A percentile compares a stretch with the other conserved stretches of the same genome.
These are phyloP conservation scores for Paramormyrops kingsleyae DNA, from an alignment of 2,113 vertebrate species.

Conservation along the genomic window DNA sequence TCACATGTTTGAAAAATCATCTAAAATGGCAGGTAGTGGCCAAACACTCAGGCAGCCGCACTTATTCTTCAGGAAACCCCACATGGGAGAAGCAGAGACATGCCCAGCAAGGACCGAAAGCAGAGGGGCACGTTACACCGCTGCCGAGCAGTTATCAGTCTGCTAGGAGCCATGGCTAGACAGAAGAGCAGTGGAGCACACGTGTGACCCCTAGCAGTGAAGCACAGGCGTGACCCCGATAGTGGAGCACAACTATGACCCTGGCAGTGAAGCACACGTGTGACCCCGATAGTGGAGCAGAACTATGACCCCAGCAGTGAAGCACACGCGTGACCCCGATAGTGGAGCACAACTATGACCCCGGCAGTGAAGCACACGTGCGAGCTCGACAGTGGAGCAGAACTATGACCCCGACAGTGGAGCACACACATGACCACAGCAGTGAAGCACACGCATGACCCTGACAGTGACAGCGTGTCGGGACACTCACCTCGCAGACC, in stretches of 20 bases:
- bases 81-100: background rate
- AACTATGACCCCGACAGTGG: too few species aligned
- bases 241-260: too few species aligned
- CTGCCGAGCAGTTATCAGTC: background rate
- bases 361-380: too few species aligned
- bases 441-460: background rate
- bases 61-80: background rate
- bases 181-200: background rate
- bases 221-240: background rate
- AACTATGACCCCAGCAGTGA: background rate
- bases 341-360: too few species aligned
- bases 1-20: background rate
- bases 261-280: too few species aligned
- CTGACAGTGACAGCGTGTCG: background rate
- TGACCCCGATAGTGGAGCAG: fast-evolving
- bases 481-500: slow-evolving; percentile 73
- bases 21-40: background rate
- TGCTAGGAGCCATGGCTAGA: slow-evolving; percentile 12
- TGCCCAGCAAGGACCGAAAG: background rate
- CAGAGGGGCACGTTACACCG: background rate
- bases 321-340: background rate
- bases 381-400: too few species aligned
- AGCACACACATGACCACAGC: background rate
- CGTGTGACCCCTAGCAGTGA: background rate
- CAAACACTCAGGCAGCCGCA: background rate